Conservation (phyloP, 2,888 invertebrate genomes). For the Brachynemurus nebulosus region DNA sequence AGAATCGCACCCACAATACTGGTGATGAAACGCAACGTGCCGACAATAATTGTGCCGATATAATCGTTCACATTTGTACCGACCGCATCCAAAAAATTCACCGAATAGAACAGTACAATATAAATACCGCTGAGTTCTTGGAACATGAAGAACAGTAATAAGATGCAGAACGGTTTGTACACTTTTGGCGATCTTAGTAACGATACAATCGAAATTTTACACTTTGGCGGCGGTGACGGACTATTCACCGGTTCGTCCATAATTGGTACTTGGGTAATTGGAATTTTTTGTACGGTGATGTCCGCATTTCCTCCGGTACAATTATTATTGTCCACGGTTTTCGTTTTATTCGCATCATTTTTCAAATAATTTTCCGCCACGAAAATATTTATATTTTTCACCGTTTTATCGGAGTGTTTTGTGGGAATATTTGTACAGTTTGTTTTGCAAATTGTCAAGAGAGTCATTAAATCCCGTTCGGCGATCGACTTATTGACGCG, state of each 20-base stretch:
- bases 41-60: slow-evolving; percentile 54
- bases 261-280: slow-evolving; percentile 30
- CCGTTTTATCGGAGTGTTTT: neutral
- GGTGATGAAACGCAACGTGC: slow-evolving; percentile 49
- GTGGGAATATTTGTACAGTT: neutral
- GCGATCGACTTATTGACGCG: slow-evolving; percentile 46
- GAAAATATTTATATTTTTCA: slow-evolving; percentile 18
- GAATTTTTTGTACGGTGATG: neutral
- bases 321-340: neutral
- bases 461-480: slow-evolving; percentile 47
- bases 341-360: neutral
- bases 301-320: neutral
- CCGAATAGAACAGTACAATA: slow-evolving; percentile 57
- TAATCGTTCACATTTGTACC: slow-evolving; percentile 48
- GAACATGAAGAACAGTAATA: slow-evolving; percentile 49
- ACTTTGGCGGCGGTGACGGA: neutral
- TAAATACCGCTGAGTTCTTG: slow-evolving; percentile 64
- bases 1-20: slow-evolving; percentile 51
- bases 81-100: slow-evolving; percentile 53
- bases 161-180: slow-evolving; percentile 50
- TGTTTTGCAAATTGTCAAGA: slow-evolving; percentile 32
- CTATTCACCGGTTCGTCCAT: neutral
- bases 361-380: slow-evolving; percentile 6
- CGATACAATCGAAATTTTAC: neutral
- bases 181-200: slow-evolving; percentile 38